Evolutionary conservation across 53 echinoderm and acorn worm species (phyloP).

Genomic region (Astropecten irregularis): DNA sequence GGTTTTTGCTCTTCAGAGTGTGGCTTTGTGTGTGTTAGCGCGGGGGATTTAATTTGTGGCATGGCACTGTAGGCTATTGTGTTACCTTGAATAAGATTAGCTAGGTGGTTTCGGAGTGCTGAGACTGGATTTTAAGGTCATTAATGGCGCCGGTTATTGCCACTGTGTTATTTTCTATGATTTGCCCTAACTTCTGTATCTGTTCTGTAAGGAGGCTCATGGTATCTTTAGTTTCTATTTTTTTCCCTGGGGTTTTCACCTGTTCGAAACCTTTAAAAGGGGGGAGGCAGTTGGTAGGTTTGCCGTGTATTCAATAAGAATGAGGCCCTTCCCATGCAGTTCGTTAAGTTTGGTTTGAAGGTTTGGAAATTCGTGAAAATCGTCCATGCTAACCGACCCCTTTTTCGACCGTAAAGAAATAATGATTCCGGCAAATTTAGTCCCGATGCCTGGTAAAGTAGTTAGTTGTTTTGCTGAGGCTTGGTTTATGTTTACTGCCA

Average conservation of each 20-base stretch:
- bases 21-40: neutral
- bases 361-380: neutral
- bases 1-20: neutral
- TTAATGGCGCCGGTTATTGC: conserved; percentile 8
- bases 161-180: neutral
- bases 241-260: conserved; percentile 1
- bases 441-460: conserved; percentile 19
- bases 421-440: conserved; percentile 14
- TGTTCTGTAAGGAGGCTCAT: neutral
- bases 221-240: neutral
- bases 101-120: neutral
- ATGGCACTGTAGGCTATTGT: neutral
- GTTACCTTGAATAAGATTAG: neutral
- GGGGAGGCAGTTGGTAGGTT: neutral
- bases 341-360: conserved; percentile 26
- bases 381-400: neutral
- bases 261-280: too few species aligned
- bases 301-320: neutral
- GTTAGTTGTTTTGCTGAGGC: conserved; percentile 22
- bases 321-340: neutral
- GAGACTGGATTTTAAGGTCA: neutral
- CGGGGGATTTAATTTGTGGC: too few species aligned
- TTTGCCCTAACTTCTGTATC: neutral
- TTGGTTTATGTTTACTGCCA: neutral
- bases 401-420: neutral